Evolutionary conservation across 1,140 invertebrate species (phyloP).

Genomic region (Zaprionus lachaisei): DNA sequence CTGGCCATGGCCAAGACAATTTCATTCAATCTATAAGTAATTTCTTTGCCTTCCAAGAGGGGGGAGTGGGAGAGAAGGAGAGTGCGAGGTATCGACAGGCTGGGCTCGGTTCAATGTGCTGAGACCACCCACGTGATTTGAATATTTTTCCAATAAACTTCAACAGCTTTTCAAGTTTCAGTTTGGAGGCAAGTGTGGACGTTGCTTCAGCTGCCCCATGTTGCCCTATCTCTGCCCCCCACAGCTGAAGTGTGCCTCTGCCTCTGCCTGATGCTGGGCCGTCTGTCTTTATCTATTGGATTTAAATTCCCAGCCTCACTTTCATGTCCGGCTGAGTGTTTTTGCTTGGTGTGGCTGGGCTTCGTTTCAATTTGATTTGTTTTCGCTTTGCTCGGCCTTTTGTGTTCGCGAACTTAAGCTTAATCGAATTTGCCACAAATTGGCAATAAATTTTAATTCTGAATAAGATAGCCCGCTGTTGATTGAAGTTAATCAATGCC

Average conservation of each 20-base stretch:
- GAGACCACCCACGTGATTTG: slow-evolving; percentile 83
- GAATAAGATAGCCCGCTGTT: slow-evolving; percentile 64
- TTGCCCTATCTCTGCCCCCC: slow-evolving; percentile 6
- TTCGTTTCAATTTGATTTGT: slow-evolving; percentile 41
- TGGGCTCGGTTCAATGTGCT: slow-evolving; percentile 48
- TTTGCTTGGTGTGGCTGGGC: slow-evolving; percentile 44
- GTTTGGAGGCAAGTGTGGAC: slow-evolving; percentile 37
- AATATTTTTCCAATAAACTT: slow-evolving; percentile 84
- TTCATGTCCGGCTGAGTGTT: slow-evolving; percentile 72
- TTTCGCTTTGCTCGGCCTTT: slow-evolving; percentile 7
- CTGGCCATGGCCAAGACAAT: slow-evolving; percentile 50
- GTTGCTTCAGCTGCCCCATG: slow-evolving; percentile 29
- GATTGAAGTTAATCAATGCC: slow-evolving; percentile 74
- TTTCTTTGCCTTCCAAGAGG: slow-evolving; percentile 60
- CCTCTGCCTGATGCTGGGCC: neutral
- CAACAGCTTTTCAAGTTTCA: slow-evolving; percentile 77
- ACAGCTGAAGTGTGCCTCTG: neutral
- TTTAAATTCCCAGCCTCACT: slow-evolving; percentile 72
- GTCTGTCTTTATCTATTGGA: slow-evolving; percentile 79
- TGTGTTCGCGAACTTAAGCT: slow-evolving; percentile 62
- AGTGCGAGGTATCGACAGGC: neutral
- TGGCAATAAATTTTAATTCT: slow-evolving; percentile 84
- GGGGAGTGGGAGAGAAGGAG: neutral
- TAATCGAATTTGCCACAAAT: slow-evolving; percentile 84
- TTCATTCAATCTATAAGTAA: slow-evolving; percentile 82